phyloP scores from a whole-genome alignment of 2,888 invertebrate species.

The Cataglyphis albicans region DNA sequence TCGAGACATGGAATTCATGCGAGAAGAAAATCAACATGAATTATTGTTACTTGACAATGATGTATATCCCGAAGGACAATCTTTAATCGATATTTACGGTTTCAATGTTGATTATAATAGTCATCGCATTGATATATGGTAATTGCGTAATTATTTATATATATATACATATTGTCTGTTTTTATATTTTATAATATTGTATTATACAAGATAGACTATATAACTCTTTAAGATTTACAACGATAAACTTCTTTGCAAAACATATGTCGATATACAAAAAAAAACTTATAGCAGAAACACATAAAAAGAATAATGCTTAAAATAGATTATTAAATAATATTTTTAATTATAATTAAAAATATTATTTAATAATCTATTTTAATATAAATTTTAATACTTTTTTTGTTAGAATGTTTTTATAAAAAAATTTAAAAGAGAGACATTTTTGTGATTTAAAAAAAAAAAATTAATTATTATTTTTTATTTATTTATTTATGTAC shows the following conservation, averaged over 20 bases:
- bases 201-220: neutral
- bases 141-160: conserved; percentile 56
- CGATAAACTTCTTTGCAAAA: neutral
- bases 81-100: conserved; percentile 82
- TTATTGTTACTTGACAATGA: conserved; percentile 77
- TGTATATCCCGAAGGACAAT: conserved; percentile 58
- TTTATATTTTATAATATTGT: neutral
- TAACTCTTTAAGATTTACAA: neutral
- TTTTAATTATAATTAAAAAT: too few relatives aligned
- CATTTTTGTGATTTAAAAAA: too few relatives aligned
- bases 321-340: conserved; percentile 7
- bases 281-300: neutral
- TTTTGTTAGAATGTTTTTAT: neutral
- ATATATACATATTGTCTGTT: neutral
- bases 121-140: conserved; percentile 79
- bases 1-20: conserved; percentile 76
- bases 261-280: neutral
- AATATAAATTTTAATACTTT: neutral
- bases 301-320: neutral
- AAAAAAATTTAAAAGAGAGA: neutral
- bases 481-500: neutral
- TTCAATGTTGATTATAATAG: conserved; percentile 74
- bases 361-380: too few relatives aligned
- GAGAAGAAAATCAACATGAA: conserved; percentile 73
- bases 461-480: neutral